A percentile compares a stretch with the other conserved stretches of the same genome.
phyloP scores from a whole-genome alignment of 2,113 vertebrate species.

The Nymphicus hollandicus region DNA sequence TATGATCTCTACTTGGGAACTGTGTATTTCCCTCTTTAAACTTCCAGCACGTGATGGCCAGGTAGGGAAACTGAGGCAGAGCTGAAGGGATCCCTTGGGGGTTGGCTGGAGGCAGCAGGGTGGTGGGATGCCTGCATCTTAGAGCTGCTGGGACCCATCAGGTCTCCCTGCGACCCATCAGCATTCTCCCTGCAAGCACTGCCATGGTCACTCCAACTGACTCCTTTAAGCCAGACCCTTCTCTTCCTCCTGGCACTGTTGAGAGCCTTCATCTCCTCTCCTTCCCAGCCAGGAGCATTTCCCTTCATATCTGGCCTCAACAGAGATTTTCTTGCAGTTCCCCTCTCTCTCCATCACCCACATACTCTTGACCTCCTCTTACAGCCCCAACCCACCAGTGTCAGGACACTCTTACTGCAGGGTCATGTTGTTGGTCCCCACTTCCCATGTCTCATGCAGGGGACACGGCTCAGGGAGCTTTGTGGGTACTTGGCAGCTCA shows the following conservation, averaged over 20 bases:
- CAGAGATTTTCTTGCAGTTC: background rate
- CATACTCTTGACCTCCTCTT: background rate
- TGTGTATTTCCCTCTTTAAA: background rate
- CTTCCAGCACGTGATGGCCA: background rate
- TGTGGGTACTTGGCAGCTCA: background rate
- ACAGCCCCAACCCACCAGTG: background rate
- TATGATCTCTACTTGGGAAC: background rate
- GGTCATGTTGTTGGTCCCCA: background rate
- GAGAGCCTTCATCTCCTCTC: background rate
- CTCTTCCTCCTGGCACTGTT: background rate
- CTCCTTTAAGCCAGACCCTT: background rate
- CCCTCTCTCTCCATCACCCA: background rate
- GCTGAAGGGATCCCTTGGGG: background rate
- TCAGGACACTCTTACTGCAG: background rate
- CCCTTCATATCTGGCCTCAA: background rate
- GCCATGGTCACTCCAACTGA: background rate
- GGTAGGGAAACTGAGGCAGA: background rate
- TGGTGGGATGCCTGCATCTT: fast-evolving
- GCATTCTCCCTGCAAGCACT: background rate
- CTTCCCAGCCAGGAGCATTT: background rate
- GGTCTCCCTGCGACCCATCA: fast-evolving
- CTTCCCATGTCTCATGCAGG: background rate
- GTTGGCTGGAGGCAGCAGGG: background rate
- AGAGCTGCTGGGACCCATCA: fast-evolving
- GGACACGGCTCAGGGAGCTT: fast-evolving